Conservation (phyloP, 2,888 invertebrate species). For the Caprella mutica region DNA sequence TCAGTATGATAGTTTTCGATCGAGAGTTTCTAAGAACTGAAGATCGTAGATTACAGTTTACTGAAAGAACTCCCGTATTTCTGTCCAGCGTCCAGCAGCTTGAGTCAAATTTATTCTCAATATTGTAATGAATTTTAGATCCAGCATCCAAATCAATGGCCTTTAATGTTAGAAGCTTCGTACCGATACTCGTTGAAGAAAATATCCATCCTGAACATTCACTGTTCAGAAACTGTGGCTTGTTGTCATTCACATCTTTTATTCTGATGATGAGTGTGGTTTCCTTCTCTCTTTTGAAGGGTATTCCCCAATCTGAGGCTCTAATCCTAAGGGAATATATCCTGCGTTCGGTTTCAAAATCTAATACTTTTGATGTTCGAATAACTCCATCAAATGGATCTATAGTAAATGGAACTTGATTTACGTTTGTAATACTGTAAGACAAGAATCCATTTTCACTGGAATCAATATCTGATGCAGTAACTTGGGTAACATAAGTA, state of each 20-base stretch:
- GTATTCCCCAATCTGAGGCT: slow-evolving; percentile 87
- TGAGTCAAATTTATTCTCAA: too few species aligned
- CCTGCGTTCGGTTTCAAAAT: slow-evolving; percentile 80
- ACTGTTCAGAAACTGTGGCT: slow-evolving; percentile 56
- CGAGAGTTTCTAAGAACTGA: background rate
- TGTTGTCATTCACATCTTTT: slow-evolving; percentile 80
- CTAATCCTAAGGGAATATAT: slow-evolving; percentile 69
- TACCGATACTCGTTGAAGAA: slow-evolving; percentile 60
- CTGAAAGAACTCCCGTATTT: slow-evolving; percentile 64
- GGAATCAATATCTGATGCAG: slow-evolving; percentile 76
- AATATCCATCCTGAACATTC: slow-evolving; percentile 75
- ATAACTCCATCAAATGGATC: slow-evolving; percentile 86
- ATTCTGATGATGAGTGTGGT: slow-evolving; percentile 68
- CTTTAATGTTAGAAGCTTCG: slow-evolving; percentile 72
- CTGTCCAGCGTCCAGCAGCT: slow-evolving; percentile 75
- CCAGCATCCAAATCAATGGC: slow-evolving; percentile 87
- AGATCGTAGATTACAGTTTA: slow-evolving; percentile 63
- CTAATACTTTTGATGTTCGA: slow-evolving; percentile 66
- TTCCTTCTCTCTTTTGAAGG: slow-evolving; percentile 82
- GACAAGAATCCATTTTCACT: slow-evolving; percentile 93
- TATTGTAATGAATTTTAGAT: too few species aligned
- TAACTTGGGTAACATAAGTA: slow-evolving; percentile 67
- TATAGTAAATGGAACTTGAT: slow-evolving; percentile 79
- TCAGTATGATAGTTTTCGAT: slow-evolving; percentile 15
- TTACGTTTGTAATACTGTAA: slow-evolving; percentile 72